Conservation (phyloP, 2,888 invertebrate species). For the Drosophila hamatofila region DNA sequence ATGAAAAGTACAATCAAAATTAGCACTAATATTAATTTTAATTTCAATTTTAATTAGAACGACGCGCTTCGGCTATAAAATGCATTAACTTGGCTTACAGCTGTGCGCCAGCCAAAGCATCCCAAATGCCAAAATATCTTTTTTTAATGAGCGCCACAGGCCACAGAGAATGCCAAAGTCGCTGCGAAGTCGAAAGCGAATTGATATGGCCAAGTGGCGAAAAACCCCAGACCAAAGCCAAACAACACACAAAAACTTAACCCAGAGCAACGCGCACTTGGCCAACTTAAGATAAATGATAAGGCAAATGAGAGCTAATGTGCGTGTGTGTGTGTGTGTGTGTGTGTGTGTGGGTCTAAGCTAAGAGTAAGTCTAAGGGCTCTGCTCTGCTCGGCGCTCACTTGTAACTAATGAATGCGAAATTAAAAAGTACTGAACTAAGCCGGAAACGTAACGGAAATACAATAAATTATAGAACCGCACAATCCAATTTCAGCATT, state of each 20-base stretch:
- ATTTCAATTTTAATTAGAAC: constrained; percentile 67
- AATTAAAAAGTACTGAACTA: constrained; percentile 63
- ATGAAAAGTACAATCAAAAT: constrained; percentile 59
- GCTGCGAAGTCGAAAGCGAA: constrained; percentile 56
- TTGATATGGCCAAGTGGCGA: constrained; percentile 63
- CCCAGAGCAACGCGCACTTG: constrained; percentile 43
- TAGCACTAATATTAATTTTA: constrained; percentile 65
- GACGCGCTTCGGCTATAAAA: constrained; percentile 27
- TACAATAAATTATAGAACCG: constrained; percentile 69
- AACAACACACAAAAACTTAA: constrained; percentile 33
- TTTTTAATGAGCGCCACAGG: constrained; percentile 46
- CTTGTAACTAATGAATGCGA: constrained; percentile 70
- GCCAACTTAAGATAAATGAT: constrained; percentile 77
- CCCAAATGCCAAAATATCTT: constrained; percentile 33
- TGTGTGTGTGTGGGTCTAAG: constrained; percentile 1
- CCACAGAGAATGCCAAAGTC: constrained; percentile 61
- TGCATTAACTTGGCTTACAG: constrained; percentile 66
- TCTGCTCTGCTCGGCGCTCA: constrained; percentile 18
- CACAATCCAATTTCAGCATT: constrained; percentile 54
- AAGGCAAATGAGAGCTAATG: constrained; percentile 54
- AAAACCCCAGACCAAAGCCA: constrained; percentile 1
- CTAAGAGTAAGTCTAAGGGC: neutral
- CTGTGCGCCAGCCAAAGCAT: constrained; percentile 37
- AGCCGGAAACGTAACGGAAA: constrained; percentile 54
- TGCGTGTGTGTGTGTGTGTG: neutral